A percentile compares a stretch with the other conserved stretches of the same genome.
Conservation (phyloP, 2,888 invertebrate genomes). For the Cephus sareptanus region DNA sequence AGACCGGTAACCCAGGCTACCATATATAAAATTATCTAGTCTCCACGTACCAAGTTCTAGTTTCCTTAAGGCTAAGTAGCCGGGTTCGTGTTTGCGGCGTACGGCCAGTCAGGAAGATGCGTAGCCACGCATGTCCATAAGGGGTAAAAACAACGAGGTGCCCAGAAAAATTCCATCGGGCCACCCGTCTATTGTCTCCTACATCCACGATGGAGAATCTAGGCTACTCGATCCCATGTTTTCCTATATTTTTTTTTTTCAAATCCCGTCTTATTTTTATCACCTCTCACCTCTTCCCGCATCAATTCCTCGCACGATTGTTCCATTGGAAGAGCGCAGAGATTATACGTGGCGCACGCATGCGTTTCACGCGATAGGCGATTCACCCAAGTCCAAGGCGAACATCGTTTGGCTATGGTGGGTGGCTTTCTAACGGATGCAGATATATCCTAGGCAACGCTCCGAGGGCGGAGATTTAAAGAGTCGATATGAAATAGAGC, state of each 20-base stretch:
- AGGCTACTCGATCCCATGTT: neutral
- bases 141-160: slow-evolving; percentile 25
- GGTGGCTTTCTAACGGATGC: slow-evolving; percentile 7
- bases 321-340: neutral
- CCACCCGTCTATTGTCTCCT: neutral
- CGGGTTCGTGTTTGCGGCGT: neutral
- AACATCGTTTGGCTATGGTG: neutral
- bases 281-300: neutral
- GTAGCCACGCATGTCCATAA: neutral
- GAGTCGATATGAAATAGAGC: slow-evolving; percentile 52
- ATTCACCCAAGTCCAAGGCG: neutral
- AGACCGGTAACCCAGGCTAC: slow-evolving; percentile 41
- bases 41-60: slow-evolving; percentile 37
- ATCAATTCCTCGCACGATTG: neutral
- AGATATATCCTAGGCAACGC: neutral
- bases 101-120: neutral
- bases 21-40: slow-evolving; percentile 41
- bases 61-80: slow-evolving; percentile 36
- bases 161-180: slow-evolving; percentile 15
- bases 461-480: slow-evolving; percentile 48
- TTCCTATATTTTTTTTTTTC: neutral
- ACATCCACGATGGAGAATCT: neutral
- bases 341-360: neutral
- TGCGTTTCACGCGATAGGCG: neutral
- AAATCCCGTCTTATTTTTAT: no score